Evolutionary conservation across 2,888 invertebrate genomes (phyloP).

Genomic region (Himalopsyche kuldschensis): DNA sequence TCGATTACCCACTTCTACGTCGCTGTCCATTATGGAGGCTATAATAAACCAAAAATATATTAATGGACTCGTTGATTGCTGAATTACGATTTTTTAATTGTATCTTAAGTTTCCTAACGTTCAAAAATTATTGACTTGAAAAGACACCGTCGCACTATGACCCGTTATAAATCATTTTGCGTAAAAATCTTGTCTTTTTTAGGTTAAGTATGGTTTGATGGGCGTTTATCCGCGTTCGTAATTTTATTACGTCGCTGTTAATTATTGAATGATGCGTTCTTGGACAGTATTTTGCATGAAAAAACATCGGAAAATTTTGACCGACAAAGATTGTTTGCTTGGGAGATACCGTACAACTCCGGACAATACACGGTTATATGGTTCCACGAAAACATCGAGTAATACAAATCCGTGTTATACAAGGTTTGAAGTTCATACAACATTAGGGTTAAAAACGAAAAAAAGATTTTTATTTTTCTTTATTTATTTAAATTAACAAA

Average conservation of each 20-base stretch:
- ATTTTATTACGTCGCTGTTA: not conserved
- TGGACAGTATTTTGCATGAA: not conserved
- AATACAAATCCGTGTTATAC: no score
- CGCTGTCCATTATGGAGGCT: not conserved
- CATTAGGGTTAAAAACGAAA: no score
- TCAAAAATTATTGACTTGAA: not conserved
- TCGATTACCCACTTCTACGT: not conserved
- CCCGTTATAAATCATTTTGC: not conserved
- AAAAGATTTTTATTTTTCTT: no score
- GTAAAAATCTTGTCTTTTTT: not conserved
- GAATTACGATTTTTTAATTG: not conserved
- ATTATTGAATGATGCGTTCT: not conserved
- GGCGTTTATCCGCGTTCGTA: not conserved
- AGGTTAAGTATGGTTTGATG: not conserved
- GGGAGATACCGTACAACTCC: no score
- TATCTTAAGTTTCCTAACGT: not conserved
- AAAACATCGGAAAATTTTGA: not conserved
- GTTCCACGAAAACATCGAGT: no score
- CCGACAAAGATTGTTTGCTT: no score
- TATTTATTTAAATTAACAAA: no score
- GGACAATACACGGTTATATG: no score
- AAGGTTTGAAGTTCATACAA: no score
- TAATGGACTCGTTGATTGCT: not conserved
- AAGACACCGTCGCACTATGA: not conserved
- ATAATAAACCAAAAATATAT: not conserved